These are phyloP conservation scores for Sesia bembeciformis DNA, from an alignment of 2,888 invertebrate genomes.

Conservation along the genomic window DNA sequence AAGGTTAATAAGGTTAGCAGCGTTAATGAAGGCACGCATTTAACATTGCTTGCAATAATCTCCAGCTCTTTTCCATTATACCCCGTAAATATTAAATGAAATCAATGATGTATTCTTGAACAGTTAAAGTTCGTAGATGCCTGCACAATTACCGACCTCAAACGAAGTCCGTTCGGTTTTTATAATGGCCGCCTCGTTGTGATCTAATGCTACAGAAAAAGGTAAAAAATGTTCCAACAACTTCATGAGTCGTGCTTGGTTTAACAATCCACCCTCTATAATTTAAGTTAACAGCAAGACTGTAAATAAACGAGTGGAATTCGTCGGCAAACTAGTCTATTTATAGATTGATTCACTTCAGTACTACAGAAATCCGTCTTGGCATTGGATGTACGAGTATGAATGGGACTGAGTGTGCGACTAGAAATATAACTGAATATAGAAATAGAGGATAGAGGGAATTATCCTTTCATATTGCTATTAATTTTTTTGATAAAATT, in stretches of 20 bases:
- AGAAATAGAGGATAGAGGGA: too few species aligned
- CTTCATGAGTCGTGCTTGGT: constrained; percentile 37
- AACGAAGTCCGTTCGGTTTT: constrained; percentile 17
- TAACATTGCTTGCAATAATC: too few species aligned
- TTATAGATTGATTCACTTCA: not conserved
- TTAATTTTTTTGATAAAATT: too few species aligned
- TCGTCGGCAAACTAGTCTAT: constrained; percentile 8
- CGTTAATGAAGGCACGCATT: too few species aligned
- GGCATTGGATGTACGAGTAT: not conserved
- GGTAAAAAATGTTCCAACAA: constrained; percentile 29
- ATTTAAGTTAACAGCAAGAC: constrained; percentile 20
- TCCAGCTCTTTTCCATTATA: too few species aligned
- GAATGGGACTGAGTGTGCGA: not conserved
- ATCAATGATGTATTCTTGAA: too few species aligned
- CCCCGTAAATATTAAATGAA: too few species aligned
- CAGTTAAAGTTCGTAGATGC: constrained; percentile 11
- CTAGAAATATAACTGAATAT: not conserved
- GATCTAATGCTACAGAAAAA: constrained; percentile 18
- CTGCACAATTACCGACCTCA: constrained; percentile 19
- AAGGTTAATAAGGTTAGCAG: too few species aligned
- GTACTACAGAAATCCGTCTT: not conserved
- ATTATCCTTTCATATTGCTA: too few species aligned
- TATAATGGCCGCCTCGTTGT: constrained; percentile 20
- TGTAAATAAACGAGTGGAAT: constrained; percentile 27
- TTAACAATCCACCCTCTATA: constrained; percentile 28